Percentiles rank a stretch among this genome's conserved stretches.
phyloP scores from a whole-genome alignment of 2,113 vertebrate species.

The Poeciliopsis retropinna region DNA sequence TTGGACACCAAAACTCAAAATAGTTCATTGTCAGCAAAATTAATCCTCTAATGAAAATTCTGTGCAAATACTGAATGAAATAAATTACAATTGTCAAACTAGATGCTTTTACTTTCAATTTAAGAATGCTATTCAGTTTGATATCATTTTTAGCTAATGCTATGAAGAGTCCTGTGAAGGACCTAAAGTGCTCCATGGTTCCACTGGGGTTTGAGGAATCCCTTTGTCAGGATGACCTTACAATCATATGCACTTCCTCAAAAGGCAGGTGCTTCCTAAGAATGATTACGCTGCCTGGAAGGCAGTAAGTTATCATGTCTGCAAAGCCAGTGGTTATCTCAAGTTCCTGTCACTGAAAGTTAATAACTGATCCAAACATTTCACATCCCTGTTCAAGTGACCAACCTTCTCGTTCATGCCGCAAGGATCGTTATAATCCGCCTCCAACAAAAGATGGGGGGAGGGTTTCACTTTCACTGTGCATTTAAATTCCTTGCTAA shows the following conservation, averaged over 20 bases:
- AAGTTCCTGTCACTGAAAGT: conserved; percentile 83
- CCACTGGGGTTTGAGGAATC: conserved; percentile 62
- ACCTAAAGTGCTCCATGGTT: background rate
- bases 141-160: background rate
- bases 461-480: conserved; percentile 61
- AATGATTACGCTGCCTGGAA: conserved; percentile 65
- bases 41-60: background rate
- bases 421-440: conserved; percentile 70
- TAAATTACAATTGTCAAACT: background rate
- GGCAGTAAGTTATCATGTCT: conserved; percentile 55
- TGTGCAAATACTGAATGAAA: background rate
- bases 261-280: conserved; percentile 15
- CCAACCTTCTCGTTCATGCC: conserved; percentile 72
- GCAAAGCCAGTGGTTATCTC: conserved; percentile 76
- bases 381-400: conserved; percentile 70
- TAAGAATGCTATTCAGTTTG: background rate
- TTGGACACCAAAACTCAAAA: no score
- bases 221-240: background rate
- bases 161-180: background rate
- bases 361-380: conserved; percentile 80
- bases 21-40: no score
- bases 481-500: conserved; percentile 74
- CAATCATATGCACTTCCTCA: conserved; percentile 10
- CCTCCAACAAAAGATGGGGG: conserved; percentile 17
- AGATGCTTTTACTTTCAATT: background rate